These are phyloP conservation scores for Ormyrus labotus DNA, from an alignment of 2,888 invertebrate species.

Conservation along the genomic window DNA sequence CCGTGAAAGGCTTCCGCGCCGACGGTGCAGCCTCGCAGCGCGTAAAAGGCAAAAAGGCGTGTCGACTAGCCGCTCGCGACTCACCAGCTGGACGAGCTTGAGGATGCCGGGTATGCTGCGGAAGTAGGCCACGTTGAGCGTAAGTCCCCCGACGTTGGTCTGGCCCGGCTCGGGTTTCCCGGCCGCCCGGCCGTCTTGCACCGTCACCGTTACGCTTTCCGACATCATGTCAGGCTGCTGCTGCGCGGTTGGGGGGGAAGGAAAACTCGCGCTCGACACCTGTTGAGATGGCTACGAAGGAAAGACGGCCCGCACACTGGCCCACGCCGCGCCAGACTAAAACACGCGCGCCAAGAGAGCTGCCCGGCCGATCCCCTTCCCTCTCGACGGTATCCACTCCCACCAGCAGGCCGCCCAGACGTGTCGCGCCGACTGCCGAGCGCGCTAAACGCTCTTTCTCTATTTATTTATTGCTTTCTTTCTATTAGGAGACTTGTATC, in stretches of 20 bases:
- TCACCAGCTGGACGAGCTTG: slow-evolving; percentile 89
- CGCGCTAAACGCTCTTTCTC: not conserved
- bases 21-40: too few species aligned
- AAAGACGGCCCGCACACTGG: slow-evolving; percentile 30
- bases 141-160: not conserved
- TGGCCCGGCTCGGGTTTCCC: slow-evolving; percentile 65
- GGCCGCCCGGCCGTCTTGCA: slow-evolving; percentile 82
- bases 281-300: slow-evolving; percentile 28
- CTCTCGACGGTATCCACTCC: not conserved
- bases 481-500: not conserved
- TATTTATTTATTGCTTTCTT: not conserved
- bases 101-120: slow-evolving; percentile 88
- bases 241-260: too few species aligned
- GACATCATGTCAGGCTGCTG: slow-evolving; percentile 81
- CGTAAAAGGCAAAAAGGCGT: not conserved
- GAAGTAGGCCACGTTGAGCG: slow-evolving; percentile 83
- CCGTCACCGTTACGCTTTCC: slow-evolving; percentile 87
- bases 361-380: slow-evolving; percentile 10
- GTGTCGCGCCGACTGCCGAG: too few species aligned
- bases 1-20: too few species aligned
- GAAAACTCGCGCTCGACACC: slow-evolving; percentile 18
- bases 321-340: slow-evolving; percentile 42
- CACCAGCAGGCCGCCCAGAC: not conserved
- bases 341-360: slow-evolving; percentile 12
- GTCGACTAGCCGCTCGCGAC: slow-evolving; percentile 67